Evolutionary conservation across 2,113 vertebrate genomes (phyloP), one percentile per base, ranked within the genome.

Genomic region (Periophthalmus modestus): DNA sequence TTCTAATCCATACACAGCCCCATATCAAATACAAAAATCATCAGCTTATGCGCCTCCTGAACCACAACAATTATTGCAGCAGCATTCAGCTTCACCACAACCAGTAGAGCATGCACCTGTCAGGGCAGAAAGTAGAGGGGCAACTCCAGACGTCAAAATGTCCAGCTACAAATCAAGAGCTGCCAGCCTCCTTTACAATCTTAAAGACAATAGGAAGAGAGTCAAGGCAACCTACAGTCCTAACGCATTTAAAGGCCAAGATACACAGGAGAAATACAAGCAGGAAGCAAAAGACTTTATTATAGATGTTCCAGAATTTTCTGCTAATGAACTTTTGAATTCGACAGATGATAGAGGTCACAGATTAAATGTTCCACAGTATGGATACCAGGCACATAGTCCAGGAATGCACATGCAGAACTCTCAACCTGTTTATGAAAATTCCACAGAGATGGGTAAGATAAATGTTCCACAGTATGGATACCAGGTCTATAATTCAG

Each of bases 181-280:
- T 2, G 93, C 96, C 0, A 95, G 95, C 85, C 89, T 99, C n/a
- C 90, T 98, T 52, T 98, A 98, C 82, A 97, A 97, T 82, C 91
- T 99, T 57, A 99, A 96, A 83, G 98, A 98, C 63, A 96, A 98
- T 74, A 94, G 97, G 66, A 98, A 96, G 73, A 89, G 92, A 18
- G 95, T 98, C 2, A 99, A 97, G 88, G 97, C 95, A 84, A 97
- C 92, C 0, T 98, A 98, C 66, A 96, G 94, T 33, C 94, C 96
- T 7, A 85, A 92, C 11, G 90, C 93, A 78, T 87, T 94, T 52
- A 95, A 91, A 86, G 89, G 80, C 57, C 68, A 82, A 5, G 95
- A 96, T 14, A 92, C 91, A 58, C 83, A 77, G 76, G 90, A 89
- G 75, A 92, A 81, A 83, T 75, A 68, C 50, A 93, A 90, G 63